Evolutionary conservation across 2,797 vertebrate genomes (phyloP).

Genomic region (Cephalopachus bancanus): DNA sequence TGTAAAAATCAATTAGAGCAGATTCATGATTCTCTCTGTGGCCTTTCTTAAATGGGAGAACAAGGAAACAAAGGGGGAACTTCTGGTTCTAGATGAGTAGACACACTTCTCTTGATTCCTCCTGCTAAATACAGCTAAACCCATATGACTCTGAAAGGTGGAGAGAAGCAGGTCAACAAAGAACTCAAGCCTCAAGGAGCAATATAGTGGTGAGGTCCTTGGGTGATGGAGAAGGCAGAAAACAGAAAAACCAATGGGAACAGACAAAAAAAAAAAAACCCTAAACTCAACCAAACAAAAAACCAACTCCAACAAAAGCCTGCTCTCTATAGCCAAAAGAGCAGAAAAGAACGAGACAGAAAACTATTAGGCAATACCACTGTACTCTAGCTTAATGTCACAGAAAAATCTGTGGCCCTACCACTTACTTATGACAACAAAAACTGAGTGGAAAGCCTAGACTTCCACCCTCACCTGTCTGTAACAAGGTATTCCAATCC

Average conservation of each 20-base stretch:
- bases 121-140: slow-evolving; percentile 15
- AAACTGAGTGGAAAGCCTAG: background rate
- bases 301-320: background rate
- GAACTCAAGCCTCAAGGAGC: slow-evolving; percentile 5
- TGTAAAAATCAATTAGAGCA: slow-evolving; percentile 50
- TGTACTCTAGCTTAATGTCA: background rate
- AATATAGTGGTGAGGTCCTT: background rate
- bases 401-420: background rate
- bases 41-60: background rate
- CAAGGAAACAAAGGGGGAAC: slow-evolving; percentile 24
- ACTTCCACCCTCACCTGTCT: background rate
- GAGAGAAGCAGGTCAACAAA: slow-evolving; percentile 6
- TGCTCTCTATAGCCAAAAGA: slow-evolving; percentile 23
- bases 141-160: background rate
- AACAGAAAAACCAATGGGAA: slow-evolving; percentile 39
- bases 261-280: background rate
- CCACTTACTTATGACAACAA: background rate
- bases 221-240: background rate
- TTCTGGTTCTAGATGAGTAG: slow-evolving; percentile 42
- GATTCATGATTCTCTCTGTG: background rate
- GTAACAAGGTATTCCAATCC: background rate
- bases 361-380: slow-evolving; percentile 17
- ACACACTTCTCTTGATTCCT: slow-evolving; percentile 27
- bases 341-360: slow-evolving; percentile 35
- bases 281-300: background rate